These are phyloP conservation scores for Phylloscopus whistleri DNA, from an alignment of 2,113 vertebrate species.

Conservation along the genomic window DNA sequence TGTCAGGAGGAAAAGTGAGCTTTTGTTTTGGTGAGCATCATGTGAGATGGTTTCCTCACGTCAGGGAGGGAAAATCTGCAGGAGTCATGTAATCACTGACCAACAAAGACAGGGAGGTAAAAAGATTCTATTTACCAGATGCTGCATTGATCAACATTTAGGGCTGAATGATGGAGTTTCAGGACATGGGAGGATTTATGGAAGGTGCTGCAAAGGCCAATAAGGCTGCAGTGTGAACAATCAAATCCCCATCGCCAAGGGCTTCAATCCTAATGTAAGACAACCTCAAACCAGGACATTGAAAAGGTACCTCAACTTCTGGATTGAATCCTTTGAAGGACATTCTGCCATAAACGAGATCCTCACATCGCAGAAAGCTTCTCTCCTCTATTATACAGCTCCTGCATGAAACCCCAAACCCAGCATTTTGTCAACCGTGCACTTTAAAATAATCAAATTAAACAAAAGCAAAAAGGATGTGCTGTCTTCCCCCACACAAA, in stretches of 20 bases:
- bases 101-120: neutral
- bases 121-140: neutral
- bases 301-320: slow-evolving; percentile 86
- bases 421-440: neutral
- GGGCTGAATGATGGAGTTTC: neutral
- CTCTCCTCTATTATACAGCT: slow-evolving; percentile 89
- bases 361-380: slow-evolving; percentile 88
- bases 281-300: neutral
- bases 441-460: slow-evolving; percentile 29
- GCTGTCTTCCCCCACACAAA: neutral
- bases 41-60: neutral
- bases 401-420: slow-evolving; percentile 69
- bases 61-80: neutral
- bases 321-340: slow-evolving; percentile 96
- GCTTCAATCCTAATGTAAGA: neutral
- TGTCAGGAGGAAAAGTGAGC: neutral
- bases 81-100: neutral
- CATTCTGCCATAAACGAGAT: slow-evolving; percentile 88
- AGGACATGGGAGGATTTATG: neutral
- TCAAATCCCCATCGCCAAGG: neutral
- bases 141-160: neutral
- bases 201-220: neutral
- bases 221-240: neutral
- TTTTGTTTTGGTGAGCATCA: neutral
- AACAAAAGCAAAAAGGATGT: neutral